Percentiles rank a stretch among this genome's conserved stretches.
Evolutionary conservation across 2,113 vertebrate species (phyloP).

Genomic region (Uria aalge): DNA sequence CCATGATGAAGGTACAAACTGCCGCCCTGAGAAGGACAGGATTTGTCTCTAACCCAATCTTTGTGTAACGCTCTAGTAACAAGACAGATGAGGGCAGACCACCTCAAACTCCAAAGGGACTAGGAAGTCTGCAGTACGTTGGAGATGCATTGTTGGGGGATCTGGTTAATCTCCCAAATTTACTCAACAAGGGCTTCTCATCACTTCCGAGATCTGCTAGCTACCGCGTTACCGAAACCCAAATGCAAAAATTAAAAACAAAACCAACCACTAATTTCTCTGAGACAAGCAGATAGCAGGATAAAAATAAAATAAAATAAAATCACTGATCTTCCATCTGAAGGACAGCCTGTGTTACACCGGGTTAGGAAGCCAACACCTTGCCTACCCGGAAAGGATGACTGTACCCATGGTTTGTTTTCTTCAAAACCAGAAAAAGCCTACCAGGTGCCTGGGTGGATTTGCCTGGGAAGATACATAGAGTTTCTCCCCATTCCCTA

Average conservation of each 20-base stretch:
- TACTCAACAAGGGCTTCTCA: neutral
- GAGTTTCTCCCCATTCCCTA: neutral
- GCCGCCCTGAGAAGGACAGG: neutral
- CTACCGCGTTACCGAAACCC: fast-evolving
- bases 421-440: neutral
- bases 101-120: neutral
- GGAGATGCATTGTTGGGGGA: neutral
- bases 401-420: neutral
- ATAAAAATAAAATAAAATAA: neutral
- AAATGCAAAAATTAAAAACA: neutral
- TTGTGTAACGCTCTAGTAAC: neutral
- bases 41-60: neutral
- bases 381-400: neutral
- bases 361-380: neutral
- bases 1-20: neutral
- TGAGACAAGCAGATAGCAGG: neutral
- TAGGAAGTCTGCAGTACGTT: neutral
- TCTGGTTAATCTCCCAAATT: neutral
- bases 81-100: neutral
- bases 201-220: neutral
- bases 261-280: neutral
- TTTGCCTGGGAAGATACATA: neutral
- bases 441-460: neutral
- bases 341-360: neutral
- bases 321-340: neutral